Conservation (phyloP, 2,113 vertebrate species). For the Chamaea fasciata region DNA sequence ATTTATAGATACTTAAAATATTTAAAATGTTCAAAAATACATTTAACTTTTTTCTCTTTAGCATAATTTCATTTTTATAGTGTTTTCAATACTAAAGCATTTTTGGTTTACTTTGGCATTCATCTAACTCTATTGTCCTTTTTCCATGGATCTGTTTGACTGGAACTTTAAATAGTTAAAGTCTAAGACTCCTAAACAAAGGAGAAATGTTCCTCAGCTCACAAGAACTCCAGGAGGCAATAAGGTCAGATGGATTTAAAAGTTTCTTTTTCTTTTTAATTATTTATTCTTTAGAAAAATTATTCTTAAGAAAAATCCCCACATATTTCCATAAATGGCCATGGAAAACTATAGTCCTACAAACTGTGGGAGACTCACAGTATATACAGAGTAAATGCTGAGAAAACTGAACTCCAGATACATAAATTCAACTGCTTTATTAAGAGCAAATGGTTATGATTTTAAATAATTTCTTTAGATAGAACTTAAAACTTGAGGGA, state of each 20-base stretch:
- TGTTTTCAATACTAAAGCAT: neutral
- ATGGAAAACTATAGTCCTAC: neutral
- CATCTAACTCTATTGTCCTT: neutral
- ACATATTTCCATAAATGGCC: neutral
- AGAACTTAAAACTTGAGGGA: neutral
- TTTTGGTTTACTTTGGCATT: slow-evolving; percentile 4
- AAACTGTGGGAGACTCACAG: neutral
- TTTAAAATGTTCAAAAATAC: slow-evolving; percentile 44
- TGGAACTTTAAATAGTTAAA: neutral
- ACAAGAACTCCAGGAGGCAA: neutral
- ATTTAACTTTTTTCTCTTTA: slow-evolving; percentile 11
- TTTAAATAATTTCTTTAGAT: neutral
- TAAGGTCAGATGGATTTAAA: neutral
- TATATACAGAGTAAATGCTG: neutral
- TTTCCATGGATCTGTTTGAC: neutral
- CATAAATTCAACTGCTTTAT: neutral
- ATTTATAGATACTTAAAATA: slow-evolving; percentile 64
- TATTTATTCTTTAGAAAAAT: neutral
- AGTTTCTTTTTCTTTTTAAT: neutral
- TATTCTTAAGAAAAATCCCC: neutral
- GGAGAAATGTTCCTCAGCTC: neutral
- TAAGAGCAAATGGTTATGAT: neutral
- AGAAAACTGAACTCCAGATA: neutral
- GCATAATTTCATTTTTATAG: slow-evolving; percentile 30
- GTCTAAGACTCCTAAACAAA: neutral